phyloP scores from a whole-genome alignment of 1,140 invertebrate species.

The Aphelenchoides avenae region DNA sequence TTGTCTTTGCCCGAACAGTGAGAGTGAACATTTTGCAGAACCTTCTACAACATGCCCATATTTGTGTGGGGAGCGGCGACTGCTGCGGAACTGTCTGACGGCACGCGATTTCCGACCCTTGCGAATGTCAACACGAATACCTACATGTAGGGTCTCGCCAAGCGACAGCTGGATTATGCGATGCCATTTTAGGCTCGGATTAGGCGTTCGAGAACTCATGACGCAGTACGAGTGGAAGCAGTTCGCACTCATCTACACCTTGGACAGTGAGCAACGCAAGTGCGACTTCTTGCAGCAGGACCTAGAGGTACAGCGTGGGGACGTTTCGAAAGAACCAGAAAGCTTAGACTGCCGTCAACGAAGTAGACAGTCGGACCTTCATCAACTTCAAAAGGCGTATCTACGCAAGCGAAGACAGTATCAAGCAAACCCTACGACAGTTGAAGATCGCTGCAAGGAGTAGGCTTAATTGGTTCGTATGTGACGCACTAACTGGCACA shows the following conservation, averaged over 20 bases:
- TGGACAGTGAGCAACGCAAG: conserved; percentile 16
- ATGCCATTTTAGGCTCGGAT: conserved; percentile 25
- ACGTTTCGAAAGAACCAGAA: conserved; percentile 2
- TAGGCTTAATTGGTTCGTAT: conserved; percentile 1
- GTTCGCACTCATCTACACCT: conserved; percentile 32
- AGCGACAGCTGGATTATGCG: background rate
- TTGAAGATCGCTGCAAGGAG: conserved; percentile 18
- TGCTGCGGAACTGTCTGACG: conserved; percentile 19
- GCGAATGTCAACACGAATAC: conserved; percentile 29
- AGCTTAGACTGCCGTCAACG: background rate
- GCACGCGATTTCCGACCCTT: conserved; percentile 26
- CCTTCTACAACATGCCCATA: conserved; percentile 39
- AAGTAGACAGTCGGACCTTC: conserved; percentile 25
- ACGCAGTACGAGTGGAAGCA: conserved; percentile 30
- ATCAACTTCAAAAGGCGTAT: conserved; percentile 19
- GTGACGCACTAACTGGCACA: background rate
- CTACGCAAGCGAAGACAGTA: conserved; percentile 4
- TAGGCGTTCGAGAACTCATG: conserved; percentile 22
- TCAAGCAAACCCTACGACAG: conserved; percentile 7
- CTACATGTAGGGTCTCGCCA: conserved; percentile 19
- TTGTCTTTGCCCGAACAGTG: conserved; percentile 6
- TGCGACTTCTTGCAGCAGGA: conserved; percentile 35
- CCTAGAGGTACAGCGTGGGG: conserved; percentile 12
- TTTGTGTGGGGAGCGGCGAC: conserved; percentile 33
- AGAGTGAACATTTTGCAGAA: conserved; percentile 5